Base-by-base conservation (phyloP, 2,797 vertebrate species). In the Leptatherina wallacei region DNA sequence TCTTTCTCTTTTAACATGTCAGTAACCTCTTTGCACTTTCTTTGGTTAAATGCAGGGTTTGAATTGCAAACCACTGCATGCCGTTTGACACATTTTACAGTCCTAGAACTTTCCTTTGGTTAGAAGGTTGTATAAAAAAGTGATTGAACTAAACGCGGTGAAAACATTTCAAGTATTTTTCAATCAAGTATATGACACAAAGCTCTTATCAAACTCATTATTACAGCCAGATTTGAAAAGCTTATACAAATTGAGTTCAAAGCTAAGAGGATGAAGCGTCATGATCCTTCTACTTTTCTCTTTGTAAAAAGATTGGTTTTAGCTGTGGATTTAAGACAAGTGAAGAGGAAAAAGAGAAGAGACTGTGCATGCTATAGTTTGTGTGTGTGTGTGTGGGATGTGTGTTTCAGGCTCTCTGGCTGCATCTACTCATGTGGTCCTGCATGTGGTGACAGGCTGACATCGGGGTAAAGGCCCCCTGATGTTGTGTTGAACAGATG, bases 401-500 rank as follows among this genome's bases (percentile, higher is more conserved):
- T 65, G 75, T 70, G 44, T 80, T 73, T 71, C 55, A 47, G 65
- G 64, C 73, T 83, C 83, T 65, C 82, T 81, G 85, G 76, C 42
- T 89, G 84, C 81, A 76, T 87, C 85, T 84, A 36, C 77, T 88
- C 81, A 81, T 72, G 80, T 18, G 36, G 83, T 92, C 74, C 83
- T 85, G 83, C 77, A 73, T 80, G 80, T 74, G 83, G 81, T 91
- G 89, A 91, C 88, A 93, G 86, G 76, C 79, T 80, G 83, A 89
- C 86, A 91, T 89, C 90, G 91, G 65, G 91, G 85, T 88, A 83
- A 89, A 92, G 91, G 80, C 80, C 80, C 83, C 86, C 82, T 82
- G 80, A 89, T 87, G 91, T 89, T 65, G 18, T 83, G 89, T 88
- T 74, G 83, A 92, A 87, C 90, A 91, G 87, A 91, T 92, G 86